These are phyloP conservation scores for Alfaro cultratus DNA, from an alignment of 2,797 vertebrate genomes.

Conservation along the genomic window DNA sequence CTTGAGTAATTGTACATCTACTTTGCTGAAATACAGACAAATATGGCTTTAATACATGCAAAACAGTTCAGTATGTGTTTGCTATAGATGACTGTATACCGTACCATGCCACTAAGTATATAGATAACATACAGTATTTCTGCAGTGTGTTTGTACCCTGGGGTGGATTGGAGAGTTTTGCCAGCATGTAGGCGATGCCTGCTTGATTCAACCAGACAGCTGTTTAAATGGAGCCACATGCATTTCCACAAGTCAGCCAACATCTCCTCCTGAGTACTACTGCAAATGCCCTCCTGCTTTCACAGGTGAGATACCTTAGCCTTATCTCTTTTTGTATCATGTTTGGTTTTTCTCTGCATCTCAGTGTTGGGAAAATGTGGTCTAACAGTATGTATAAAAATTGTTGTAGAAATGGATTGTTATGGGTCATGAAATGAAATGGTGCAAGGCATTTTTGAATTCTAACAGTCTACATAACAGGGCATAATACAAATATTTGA, in stretches of 20 bases:
- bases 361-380: constrained; percentile 17
- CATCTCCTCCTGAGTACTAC: constrained; percentile 67
- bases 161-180: constrained; percentile 83
- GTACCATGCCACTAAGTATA: not conserved
- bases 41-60: not conserved
- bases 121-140: constrained; percentile 30
- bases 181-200: constrained; percentile 80
- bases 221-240: constrained; percentile 81
- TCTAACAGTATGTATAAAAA: constrained; percentile 19
- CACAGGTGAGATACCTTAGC: constrained; percentile 76
- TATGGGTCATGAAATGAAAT: not conserved
- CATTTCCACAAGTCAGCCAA: constrained; percentile 71
- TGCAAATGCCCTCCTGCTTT: constrained; percentile 78
- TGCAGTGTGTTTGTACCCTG: constrained; percentile 81
- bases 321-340: constrained; percentile 17
- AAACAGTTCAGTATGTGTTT: not conserved
- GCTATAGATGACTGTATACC: not conserved
- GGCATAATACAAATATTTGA: not conserved
- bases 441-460: not conserved
- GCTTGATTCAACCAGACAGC: constrained; percentile 75
- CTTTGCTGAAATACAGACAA: not conserved
- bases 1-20: constrained; percentile 10
- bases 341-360: constrained; percentile 26
- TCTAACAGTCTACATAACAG: not conserved
- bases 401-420: constrained; percentile 29